Conservation (phyloP, 2,888 invertebrate species). For the Druceiella hillmani region DNA sequence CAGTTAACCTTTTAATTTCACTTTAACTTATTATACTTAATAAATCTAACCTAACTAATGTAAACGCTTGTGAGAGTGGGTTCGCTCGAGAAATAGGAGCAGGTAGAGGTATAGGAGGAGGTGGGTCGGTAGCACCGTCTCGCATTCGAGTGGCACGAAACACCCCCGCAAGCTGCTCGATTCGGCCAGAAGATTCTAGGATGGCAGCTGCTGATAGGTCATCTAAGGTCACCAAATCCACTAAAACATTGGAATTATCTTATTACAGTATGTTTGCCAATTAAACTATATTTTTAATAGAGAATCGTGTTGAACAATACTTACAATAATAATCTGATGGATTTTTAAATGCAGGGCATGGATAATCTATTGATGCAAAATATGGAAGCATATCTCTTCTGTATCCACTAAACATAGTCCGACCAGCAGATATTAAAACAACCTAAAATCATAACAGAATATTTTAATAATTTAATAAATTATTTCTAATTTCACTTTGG, state of each 20-base stretch:
- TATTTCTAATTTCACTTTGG: no score
- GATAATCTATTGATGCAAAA: slow-evolving; percentile 85
- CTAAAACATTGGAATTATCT: slow-evolving; percentile 43
- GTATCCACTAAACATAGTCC: slow-evolving; percentile 87
- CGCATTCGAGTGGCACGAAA: slow-evolving; percentile 63
- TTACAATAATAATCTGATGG: slow-evolving; percentile 94
- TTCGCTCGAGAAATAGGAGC: slow-evolving; percentile 68
- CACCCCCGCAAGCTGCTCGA: slow-evolving; percentile 82
- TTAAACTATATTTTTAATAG: slow-evolving; percentile 7
- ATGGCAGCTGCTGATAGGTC: slow-evolving; percentile 91
- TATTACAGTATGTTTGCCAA: neutral
- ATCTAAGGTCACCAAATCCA: slow-evolving; percentile 90
- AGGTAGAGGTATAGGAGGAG: slow-evolving; percentile 60
- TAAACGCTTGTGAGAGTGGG: slow-evolving; percentile 64
- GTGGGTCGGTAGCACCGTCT: slow-evolving; percentile 44
- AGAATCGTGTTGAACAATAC: slow-evolving; percentile 30
- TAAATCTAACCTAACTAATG: slow-evolving; percentile 48
- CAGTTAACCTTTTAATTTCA: neutral
- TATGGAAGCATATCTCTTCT: slow-evolving; percentile 88
- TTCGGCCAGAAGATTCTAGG: slow-evolving; percentile 89
- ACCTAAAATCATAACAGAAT: slow-evolving; percentile 40
- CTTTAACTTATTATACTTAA: neutral
- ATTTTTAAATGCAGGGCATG: slow-evolving; percentile 94
- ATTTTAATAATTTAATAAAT: neutral
- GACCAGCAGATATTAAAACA: slow-evolving; percentile 80